Evolutionary conservation across 2,888 invertebrate genomes (phyloP).

Genomic region (Drosophila percnosoma): DNA sequence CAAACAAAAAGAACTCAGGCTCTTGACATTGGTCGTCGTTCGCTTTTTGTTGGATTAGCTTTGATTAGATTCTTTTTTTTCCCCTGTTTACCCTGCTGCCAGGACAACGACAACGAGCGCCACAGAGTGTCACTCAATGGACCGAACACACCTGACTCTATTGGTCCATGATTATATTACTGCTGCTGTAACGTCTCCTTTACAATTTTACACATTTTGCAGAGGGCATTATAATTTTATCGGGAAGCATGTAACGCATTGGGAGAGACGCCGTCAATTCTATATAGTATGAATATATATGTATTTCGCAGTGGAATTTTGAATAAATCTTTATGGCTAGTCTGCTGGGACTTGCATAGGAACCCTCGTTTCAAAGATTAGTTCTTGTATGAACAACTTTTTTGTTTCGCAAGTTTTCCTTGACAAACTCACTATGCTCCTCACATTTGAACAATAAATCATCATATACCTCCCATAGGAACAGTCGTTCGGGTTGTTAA

Average conservation of each 20-base stretch:
- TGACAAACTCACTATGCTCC: background rate
- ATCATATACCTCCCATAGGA: background rate
- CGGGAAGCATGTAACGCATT: background rate
- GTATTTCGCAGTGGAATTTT: background rate
- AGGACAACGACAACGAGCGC: constrained; percentile 38
- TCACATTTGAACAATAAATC: background rate
- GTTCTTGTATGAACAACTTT: background rate
- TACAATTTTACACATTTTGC: background rate
- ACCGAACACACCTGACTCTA: constrained; percentile 56
- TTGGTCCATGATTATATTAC: constrained; percentile 73
- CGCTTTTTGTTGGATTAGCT: constrained; percentile 80
- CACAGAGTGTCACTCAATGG: constrained; percentile 73
- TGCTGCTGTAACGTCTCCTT: constrained; percentile 26
- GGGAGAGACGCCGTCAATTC: background rate
- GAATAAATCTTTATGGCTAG: background rate
- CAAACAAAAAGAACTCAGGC: constrained; percentile 67
- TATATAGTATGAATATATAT: background rate
- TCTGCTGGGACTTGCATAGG: background rate
- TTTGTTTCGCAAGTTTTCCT: no score
- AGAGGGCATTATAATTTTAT: background rate
- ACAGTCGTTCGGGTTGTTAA: background rate
- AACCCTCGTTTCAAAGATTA: background rate
- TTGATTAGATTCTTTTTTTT: constrained; percentile 79
- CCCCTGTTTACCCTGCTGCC: constrained; percentile 53
- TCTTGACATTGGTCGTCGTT: constrained; percentile 75